These are phyloP conservation scores for Limnephilus lunatus DNA, from an alignment of 2,888 invertebrate species.

Conservation along the genomic window DNA sequence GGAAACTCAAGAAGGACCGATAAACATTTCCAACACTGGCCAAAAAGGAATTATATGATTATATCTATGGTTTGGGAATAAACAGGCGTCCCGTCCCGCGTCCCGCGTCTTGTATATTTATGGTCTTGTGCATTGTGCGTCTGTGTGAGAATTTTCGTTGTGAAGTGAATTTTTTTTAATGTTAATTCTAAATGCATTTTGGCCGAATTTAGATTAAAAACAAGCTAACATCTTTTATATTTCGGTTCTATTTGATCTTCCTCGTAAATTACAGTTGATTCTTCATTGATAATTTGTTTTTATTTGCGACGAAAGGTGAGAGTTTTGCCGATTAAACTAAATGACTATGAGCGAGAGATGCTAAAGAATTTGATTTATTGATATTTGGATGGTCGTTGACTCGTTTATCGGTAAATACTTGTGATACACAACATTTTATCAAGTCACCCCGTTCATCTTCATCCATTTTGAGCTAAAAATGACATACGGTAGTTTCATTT, in stretches of 20 bases:
- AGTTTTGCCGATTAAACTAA: conserved; percentile 27
- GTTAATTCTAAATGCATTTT: background rate
- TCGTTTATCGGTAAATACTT: conserved; percentile 34
- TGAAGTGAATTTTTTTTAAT: conserved; percentile 9
- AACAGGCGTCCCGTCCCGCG: too few relatives aligned
- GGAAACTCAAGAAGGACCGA: background rate
- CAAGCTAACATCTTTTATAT: background rate
- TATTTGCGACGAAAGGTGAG: conserved; percentile 47
- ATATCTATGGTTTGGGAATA: background rate
- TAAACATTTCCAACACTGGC: background rate
- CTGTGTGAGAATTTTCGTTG: conserved; percentile 12
- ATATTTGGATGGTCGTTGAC: conserved; percentile 14
- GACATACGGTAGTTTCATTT: conserved; percentile 35
- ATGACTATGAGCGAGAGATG: conserved; percentile 20
- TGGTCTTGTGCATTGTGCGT: background rate
- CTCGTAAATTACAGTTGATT: conserved; percentile 13
- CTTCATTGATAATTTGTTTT: conserved; percentile 22
- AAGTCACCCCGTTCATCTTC: conserved; percentile 26
- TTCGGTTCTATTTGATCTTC: background rate
- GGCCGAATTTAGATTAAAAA: background rate
- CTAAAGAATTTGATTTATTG: conserved; percentile 31
- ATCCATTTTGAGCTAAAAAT: conserved; percentile 38
- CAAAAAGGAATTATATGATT: background rate
- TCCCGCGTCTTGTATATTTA: too few relatives aligned
- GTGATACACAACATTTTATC: conserved; percentile 23